phyloP scores from a whole-genome alignment of 2,797 vertebrate species.

The Psittacula echo region DNA sequence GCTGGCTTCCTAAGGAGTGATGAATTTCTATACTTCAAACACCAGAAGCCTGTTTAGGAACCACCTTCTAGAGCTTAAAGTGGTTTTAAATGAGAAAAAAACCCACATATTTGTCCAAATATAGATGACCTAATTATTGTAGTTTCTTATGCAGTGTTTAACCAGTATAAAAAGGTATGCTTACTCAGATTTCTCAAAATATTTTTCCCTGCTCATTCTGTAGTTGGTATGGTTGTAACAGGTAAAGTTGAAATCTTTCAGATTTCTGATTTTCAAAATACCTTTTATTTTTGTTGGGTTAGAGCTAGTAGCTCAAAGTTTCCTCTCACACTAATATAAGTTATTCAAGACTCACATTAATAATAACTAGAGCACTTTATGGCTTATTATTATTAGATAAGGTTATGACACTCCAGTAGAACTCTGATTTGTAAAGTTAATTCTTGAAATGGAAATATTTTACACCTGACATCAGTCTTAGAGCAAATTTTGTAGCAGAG shows the following conservation, averaged over 20 bases:
- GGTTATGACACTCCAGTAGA: neutral
- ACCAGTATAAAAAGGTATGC: neutral
- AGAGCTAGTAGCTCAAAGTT: neutral
- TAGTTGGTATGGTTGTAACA: neutral
- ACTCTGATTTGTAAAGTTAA: constrained; percentile 1
- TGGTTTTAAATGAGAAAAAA: neutral
- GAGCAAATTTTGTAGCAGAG: neutral
- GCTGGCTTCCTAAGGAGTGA: neutral
- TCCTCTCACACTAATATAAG: neutral
- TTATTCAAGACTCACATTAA: constrained; percentile 27
- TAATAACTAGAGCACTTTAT: constrained; percentile 19
- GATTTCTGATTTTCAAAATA: neutral
- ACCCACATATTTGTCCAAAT: neutral
- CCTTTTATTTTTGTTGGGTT: neutral
- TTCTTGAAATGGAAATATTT: constrained; percentile 17
- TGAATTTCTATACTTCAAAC: neutral
- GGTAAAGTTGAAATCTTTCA: neutral
- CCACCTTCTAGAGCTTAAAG: neutral
- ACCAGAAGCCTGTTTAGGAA: neutral
- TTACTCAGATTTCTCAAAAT: neutral
- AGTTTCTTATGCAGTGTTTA: neutral
- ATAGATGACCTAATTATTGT: neutral
- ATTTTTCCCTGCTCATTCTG: neutral
- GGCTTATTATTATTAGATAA: constrained; percentile 42
- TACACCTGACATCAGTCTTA: neutral